Evolutionary conservation across 2,797 vertebrate genomes (phyloP).

Genomic region (Urosaurus nigricauda): DNA sequence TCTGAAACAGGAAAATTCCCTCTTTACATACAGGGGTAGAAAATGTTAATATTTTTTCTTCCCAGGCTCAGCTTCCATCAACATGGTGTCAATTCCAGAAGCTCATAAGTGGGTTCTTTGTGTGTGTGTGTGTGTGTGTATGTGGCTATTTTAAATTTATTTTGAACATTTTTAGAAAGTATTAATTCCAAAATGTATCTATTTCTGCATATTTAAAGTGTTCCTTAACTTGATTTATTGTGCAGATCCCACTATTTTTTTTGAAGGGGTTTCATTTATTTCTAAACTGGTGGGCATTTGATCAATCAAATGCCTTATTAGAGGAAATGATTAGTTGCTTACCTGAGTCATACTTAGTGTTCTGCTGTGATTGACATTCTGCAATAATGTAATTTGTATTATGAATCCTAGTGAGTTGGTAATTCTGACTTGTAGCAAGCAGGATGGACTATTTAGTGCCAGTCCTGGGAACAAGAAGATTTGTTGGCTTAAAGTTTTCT

Average conservation of each 20-base stretch:
- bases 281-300: background rate
- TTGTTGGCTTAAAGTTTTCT: too few species aligned
- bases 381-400: too few species aligned
- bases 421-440: background rate
- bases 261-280: background rate
- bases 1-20: background rate
- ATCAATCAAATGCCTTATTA: background rate
- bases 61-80: background rate
- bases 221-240: too few species aligned
- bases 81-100: background rate
- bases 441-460: background rate
- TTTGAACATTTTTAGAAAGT: too few species aligned
- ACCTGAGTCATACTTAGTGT: background rate
- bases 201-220: background rate
- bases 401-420: background rate
- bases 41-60: background rate
- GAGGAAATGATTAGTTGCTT: background rate
- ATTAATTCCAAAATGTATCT: background rate
- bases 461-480: too few species aligned
- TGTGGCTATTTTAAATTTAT: background rate
- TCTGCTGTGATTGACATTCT: background rate
- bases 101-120: background rate
- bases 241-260: background rate
- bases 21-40: background rate
- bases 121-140: too few species aligned